Base-by-base conservation (phyloP, 2,797 vertebrate genomes). In the Varecia variegata region DNA sequence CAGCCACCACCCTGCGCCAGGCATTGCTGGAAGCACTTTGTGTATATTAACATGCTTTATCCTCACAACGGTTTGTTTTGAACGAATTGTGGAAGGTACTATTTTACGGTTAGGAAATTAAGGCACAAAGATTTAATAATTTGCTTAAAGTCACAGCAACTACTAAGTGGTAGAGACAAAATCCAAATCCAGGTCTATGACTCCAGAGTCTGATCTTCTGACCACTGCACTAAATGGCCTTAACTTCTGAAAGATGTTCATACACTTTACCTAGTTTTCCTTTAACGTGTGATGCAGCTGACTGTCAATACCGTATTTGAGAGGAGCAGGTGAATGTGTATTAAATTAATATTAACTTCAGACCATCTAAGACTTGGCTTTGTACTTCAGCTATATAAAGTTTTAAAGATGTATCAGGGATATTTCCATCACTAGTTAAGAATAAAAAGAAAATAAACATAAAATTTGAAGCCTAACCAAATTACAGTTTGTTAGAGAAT, bases 91-190 rank as follows among this genome's bases (percentile, higher is more conserved):
- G 30, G 70, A 65, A 94, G 43, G 15, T 60, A 58, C 45, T 76
- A 47, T 76, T 95, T 71, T 77, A 82, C n/a, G 25, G 43, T 43
- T 43, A 96, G 35, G 21, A 93, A 93, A 92, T 90, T 67, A 82
- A 82, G 47, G 25, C 10, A n/a, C 14, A 67, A 52, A 77, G 27
- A 54, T 93, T 81, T 71, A 76, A 79, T 21, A 58, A 43, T 68
- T 89, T 96, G 40, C 54, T 38, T 88, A 56, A 93, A 89, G 17
- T 65, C 40, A 7, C 52, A 68, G 74, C 8, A 52, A 38, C 50
- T 83, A 38, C 9, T 58, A 65, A 71, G 25, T 30, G 45, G 17
- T 85, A 81, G 68, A 68, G 27, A 25, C 7, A 58, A 73, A 50
- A 74, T 70, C 58, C 13, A 54, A 56, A 88, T 62, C 25, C 21